A percentile compares a stretch with the other conserved stretches of the same genome.
Conservation (phyloP, 2,888 invertebrate genomes). For the Clanis bilineata region DNA sequence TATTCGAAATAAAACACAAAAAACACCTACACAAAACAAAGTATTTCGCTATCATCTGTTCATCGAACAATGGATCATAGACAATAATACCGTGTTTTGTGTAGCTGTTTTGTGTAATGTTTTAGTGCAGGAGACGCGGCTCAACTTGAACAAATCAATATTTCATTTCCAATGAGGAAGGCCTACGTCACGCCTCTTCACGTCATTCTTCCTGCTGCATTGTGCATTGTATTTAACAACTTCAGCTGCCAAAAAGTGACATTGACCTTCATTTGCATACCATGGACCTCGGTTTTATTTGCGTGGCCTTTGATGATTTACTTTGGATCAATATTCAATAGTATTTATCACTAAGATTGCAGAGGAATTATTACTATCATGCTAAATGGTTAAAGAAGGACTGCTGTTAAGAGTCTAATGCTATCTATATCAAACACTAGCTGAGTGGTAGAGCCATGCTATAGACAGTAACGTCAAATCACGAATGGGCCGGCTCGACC, state of each 20-base stretch:
- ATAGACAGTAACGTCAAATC: too few relatives aligned
- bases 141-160: too few relatives aligned
- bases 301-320: background rate
- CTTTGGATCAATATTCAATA: background rate
- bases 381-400: background rate
- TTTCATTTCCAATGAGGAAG: background rate
- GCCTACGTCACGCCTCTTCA: background rate
- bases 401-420: background rate
- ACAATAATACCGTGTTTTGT: too few relatives aligned
- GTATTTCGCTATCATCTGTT: too few relatives aligned
- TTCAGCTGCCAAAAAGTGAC: background rate
- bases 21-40: too few relatives aligned
- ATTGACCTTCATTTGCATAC: background rate
- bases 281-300: background rate
- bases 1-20: too few relatives aligned
- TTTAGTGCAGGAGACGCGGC: too few relatives aligned
- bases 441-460: too few relatives aligned
- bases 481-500: too few relatives aligned
- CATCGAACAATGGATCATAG: too few relatives aligned
- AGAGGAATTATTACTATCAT: background rate
- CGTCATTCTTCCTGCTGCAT: constrained; percentile 22
- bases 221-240: constrained; percentile 23
- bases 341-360: background rate
- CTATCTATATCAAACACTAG: too few relatives aligned
- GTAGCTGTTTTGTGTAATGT: too few relatives aligned